phyloP scores from a whole-genome alignment of 1,140 invertebrate species.

The Drosophila arawakana region DNA sequence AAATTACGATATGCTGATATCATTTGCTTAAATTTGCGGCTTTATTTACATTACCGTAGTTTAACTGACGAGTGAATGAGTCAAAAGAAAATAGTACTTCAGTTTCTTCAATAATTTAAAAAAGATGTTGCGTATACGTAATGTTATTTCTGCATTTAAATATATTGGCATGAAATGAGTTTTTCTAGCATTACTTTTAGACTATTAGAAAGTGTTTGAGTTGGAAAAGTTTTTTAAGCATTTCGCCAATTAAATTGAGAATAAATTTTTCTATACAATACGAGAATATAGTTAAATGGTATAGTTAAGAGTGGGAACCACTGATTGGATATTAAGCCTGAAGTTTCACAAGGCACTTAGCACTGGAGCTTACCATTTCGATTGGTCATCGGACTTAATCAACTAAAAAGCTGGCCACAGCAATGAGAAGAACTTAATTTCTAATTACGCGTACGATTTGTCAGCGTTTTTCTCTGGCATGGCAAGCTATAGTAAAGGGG shows the following conservation, averaged over 20 bases:
- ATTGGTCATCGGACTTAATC: slow-evolving; percentile 38
- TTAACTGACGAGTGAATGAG: too few relatives aligned
- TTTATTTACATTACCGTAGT: not conserved
- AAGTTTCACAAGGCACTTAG: not conserved
- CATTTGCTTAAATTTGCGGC: not conserved
- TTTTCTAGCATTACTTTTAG: too few relatives aligned
- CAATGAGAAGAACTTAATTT: slow-evolving; percentile 72
- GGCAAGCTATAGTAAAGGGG: not conserved
- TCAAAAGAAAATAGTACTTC: too few relatives aligned
- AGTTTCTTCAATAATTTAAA: too few relatives aligned
- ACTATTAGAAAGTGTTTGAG: too few relatives aligned
- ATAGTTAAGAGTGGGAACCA: not conserved
- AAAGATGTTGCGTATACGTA: too few relatives aligned
- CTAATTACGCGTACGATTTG: slow-evolving; percentile 80
- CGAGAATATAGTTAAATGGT: too few relatives aligned
- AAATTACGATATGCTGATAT: slow-evolving; percentile 1
- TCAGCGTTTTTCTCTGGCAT: slow-evolving; percentile 63
- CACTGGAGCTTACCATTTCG: slow-evolving; percentile 13
- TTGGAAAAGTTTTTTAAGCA: too few relatives aligned
- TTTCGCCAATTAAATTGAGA: too few relatives aligned
- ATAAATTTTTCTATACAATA: too few relatives aligned
- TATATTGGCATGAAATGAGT: too few relatives aligned
- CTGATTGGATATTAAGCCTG: slow-evolving; percentile 14
- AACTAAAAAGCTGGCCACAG: slow-evolving; percentile 45
- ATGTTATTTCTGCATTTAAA: too few relatives aligned